These are phyloP conservation scores for Stomatorhinus ivindoensis DNA, from an alignment of 2,113 vertebrate genomes.

Conservation along the genomic window DNA sequence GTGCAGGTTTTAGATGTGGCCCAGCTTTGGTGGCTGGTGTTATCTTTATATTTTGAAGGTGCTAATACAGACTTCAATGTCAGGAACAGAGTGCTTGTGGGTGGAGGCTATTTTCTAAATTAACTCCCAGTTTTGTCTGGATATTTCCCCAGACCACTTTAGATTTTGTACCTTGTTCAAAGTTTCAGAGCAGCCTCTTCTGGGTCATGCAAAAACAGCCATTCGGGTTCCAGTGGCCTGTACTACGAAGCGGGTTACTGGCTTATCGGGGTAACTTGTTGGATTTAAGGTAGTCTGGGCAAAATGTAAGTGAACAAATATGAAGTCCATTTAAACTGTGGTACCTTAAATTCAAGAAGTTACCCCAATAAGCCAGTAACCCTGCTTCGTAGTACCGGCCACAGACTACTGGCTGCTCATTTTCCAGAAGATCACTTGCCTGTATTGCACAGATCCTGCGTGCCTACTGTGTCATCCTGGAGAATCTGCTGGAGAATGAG, in stretches of 20 bases:
- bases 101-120: neutral
- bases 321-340: no score
- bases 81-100: neutral
- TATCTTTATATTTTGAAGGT: neutral
- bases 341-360: no score
- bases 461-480: conserved; percentile 91
- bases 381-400: no score
- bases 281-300: no score
- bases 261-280: no score
- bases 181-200: neutral
- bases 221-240: neutral
- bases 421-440: neutral
- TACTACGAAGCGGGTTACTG: no score
- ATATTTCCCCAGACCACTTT: neutral
- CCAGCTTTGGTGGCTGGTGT: neutral
- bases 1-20: neutral
- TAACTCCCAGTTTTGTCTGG: neutral
- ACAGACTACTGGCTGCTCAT: neutral
- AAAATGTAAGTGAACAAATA: no score
- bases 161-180: neutral
- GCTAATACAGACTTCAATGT: neutral
- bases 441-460: conserved; percentile 70
- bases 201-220: neutral
- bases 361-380: no score
- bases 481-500: conserved; percentile 89